These are phyloP conservation scores for Eupelmus urozonus DNA, from an alignment of 2,888 invertebrate species.

Conservation along the genomic window DNA sequence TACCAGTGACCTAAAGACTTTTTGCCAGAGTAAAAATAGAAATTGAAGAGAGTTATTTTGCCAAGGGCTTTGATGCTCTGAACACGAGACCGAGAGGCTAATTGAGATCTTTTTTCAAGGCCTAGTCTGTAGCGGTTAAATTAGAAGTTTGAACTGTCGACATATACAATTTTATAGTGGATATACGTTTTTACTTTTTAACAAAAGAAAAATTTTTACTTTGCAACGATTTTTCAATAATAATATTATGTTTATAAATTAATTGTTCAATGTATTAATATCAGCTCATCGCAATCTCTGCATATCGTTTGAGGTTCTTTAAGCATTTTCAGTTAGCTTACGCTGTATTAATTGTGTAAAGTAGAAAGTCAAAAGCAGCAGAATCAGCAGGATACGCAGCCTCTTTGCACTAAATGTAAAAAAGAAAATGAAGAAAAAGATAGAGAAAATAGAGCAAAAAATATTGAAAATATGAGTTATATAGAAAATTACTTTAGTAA, in stretches of 20 bases:
- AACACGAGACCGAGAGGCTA: constrained; percentile 17
- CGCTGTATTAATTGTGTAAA: constrained; percentile 53
- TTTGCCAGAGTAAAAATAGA: constrained; percentile 53
- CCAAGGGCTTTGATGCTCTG: constrained; percentile 35
- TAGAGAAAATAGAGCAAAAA: constrained; percentile 33
- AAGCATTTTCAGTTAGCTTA: constrained; percentile 39
- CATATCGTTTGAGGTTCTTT: constrained; percentile 9
- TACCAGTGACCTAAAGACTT: constrained; percentile 48
- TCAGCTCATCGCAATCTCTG: constrained; percentile 16
- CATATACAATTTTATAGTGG: background rate
- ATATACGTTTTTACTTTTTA: background rate
- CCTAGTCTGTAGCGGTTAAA: background rate
- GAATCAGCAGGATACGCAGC: constrained; percentile 61
- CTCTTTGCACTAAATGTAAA: constrained; percentile 56
- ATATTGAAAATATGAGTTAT: constrained; percentile 12
- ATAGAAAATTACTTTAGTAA: constrained; percentile 41
- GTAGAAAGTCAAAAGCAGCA: constrained; percentile 55
- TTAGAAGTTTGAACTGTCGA: background rate
- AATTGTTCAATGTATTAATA: background rate
- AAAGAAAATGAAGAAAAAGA: constrained; percentile 33
- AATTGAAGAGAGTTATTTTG: constrained; percentile 20
- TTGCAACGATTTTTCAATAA: too few relatives aligned
- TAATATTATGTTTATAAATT: too few relatives aligned
- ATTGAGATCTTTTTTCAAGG: constrained; percentile 45
- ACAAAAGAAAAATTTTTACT: too few relatives aligned